Evolutionary conservation across 2,797 vertebrate genomes (phyloP), one percentile per base, ranked within the genome.

Genomic region (Helostoma temminkii): DNA sequence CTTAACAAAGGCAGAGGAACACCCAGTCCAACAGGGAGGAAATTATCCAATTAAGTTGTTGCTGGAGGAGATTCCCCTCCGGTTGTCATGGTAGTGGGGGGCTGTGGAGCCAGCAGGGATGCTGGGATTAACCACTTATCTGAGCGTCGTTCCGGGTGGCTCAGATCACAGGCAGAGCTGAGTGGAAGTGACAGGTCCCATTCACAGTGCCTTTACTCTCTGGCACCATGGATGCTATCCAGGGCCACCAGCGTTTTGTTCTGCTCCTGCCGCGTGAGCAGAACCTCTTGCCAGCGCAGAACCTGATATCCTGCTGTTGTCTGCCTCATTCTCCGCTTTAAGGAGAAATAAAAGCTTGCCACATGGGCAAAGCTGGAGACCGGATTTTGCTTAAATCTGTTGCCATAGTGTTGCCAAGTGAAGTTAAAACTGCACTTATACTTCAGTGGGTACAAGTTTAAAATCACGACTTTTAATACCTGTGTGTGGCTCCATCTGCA

Each of bases 11-110:
- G 70, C 47, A 58, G 45, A 73, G 69, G 52, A 59, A 66, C 72
- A 71, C 61, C 36, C 54, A 70, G 67, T 86, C 67, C 83, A 83
- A 84, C 58, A 28, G 61, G 77, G 83, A 88, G 83, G 86, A 84
- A 89, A 91, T 91, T 73, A 92, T 87, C 86, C 87, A 86, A 91
- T 91, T 88, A 90, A 87, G 89, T 84, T 84, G 85, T 90, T 81
- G 80, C 87, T 58, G 72, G 78, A 80, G 84, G 87, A 89, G 88
- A 89, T 85, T 80, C 89, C 83, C 80, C 82, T 58, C 54, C 0
- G 48, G 89, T 88, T 88, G 91, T 88, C 83, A 89, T 89, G 85
- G 84, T 71, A 82, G 84, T 47, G 57, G 74, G 81, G 87, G 78
- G 83, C 71, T 78, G 82, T 74, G 16, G 45, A 81, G 77, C 82